phyloP scores from a whole-genome alignment of 1,140 invertebrate genomes.

The Lerema accius region DNA sequence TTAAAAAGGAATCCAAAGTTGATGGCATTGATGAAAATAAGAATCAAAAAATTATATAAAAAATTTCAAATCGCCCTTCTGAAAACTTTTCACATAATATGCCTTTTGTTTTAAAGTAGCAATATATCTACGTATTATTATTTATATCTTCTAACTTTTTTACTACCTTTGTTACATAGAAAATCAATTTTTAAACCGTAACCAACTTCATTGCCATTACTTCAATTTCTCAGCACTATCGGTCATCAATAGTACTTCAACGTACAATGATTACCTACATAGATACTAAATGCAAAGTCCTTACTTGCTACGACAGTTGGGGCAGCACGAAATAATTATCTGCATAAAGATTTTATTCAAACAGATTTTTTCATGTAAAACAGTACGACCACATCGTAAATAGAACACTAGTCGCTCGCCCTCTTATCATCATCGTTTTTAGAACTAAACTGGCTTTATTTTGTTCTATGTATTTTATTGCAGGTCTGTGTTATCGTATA shows the following conservation, averaged over 20 bases:
- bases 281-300: background rate
- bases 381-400: constrained; percentile 28
- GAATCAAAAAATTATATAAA: no score
- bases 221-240: background rate
- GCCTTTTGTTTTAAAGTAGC: no score
- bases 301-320: constrained; percentile 2
- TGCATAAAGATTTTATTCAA: constrained; percentile 33
- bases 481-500: constrained; percentile 19
- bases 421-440: constrained; percentile 33
- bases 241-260: background rate
- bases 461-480: constrained; percentile 29
- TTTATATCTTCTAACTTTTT: no score
- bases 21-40: no score
- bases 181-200: no score
- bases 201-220: background rate
- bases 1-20: no score
- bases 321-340: constrained; percentile 22
- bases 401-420: constrained; percentile 23
- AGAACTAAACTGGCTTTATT: constrained; percentile 31
- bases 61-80: no score
- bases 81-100: no score
- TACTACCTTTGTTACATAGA: no score
- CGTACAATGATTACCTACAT: background rate
- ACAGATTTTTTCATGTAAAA: constrained; percentile 34
- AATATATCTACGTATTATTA: no score